phyloP scores from a whole-genome alignment of 2,888 invertebrate genomes.

The Drosophila kanekoi region DNA sequence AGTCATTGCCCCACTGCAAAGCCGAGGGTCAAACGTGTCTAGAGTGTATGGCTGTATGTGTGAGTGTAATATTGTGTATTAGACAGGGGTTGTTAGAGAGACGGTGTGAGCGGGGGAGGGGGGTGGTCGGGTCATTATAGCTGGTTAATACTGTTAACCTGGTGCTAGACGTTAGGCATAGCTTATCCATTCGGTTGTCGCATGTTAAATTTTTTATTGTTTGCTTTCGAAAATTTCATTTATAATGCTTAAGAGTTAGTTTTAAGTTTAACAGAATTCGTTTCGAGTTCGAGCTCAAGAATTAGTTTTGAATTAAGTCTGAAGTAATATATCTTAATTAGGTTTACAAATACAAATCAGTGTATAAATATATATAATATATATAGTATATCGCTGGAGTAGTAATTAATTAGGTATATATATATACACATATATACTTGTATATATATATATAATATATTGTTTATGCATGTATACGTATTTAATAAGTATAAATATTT shows the following conservation, averaged over 20 bases:
- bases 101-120: background rate
- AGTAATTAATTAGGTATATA: conserved; percentile 55
- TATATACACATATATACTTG: conserved; percentile 56
- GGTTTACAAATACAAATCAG: conserved; percentile 77
- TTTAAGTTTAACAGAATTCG: conserved; percentile 75
- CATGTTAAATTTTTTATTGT: conserved; percentile 61
- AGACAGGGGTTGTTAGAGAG: conserved; percentile 6
- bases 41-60: conserved; percentile 7
- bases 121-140: conserved; percentile 21
- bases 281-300: conserved; percentile 62
- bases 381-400: conserved; percentile 57
- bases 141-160: conserved; percentile 46
- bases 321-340: conserved; percentile 73
- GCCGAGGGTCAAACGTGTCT: conserved; percentile 30
- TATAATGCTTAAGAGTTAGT: conserved; percentile 62
- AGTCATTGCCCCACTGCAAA: conserved; percentile 52
- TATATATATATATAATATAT: conserved; percentile 45
- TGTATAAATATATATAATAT: conserved; percentile 72
- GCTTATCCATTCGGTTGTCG: conserved; percentile 56
- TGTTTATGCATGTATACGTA: conserved; percentile 42
- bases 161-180: conserved; percentile 50
- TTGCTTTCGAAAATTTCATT: conserved; percentile 63
- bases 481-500: conserved; percentile 58
- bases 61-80: conserved; percentile 10
- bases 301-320: conserved; percentile 70